Evolutionary conservation across 2,113 vertebrate genomes (phyloP).

Genomic region (Pandion haliaetus): DNA sequence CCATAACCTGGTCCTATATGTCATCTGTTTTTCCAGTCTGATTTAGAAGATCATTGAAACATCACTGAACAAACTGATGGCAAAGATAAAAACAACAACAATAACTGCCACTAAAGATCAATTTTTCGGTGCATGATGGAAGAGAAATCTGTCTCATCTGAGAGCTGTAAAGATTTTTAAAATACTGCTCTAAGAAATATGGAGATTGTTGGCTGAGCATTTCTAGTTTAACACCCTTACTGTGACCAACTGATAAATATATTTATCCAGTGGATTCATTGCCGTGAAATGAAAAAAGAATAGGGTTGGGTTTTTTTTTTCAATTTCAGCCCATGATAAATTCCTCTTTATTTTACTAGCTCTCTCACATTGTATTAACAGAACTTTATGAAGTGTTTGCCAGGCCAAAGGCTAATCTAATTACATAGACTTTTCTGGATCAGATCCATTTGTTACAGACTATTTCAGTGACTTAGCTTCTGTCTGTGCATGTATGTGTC

Average conservation of each 20-base stretch:
- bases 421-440: conserved; percentile 50
- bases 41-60: neutral
- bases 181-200: neutral
- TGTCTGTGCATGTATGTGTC: neutral
- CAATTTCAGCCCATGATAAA: neutral
- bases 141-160: neutral
- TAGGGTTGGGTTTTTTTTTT: neutral
- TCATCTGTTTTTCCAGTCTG: neutral
- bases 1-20: neutral
- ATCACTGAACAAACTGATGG: neutral
- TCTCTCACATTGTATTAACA: neutral
- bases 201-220: neutral
- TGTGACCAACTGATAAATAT: neutral
- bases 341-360: conserved; percentile 24
- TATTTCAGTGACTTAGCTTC: conserved; percentile 20
- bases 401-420: conserved; percentile 63
- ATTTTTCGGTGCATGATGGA: neutral
- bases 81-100: conserved; percentile 14
- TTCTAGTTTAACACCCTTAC: neutral
- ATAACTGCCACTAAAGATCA: neutral
- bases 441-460: conserved; percentile 37
- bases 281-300: neutral
- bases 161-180: neutral
- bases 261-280: conserved; percentile 9
- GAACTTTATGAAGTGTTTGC: conserved; percentile 49